phyloP scores from a whole-genome alignment of 1,140 invertebrate species.

The Heliothis virescens region DNA sequence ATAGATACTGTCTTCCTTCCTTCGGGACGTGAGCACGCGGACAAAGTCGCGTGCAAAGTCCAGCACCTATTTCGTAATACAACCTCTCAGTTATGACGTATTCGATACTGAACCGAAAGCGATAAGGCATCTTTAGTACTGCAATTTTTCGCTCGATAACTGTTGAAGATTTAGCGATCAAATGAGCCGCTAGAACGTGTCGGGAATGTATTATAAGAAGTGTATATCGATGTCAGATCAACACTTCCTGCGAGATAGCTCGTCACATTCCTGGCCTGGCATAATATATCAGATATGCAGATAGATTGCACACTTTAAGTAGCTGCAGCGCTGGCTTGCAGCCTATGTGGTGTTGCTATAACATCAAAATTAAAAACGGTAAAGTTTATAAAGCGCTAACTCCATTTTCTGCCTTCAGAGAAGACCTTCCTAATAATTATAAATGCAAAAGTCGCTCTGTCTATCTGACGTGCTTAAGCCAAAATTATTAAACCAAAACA shows the following conservation, averaged over 20 bases:
- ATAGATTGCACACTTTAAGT: slow-evolving; percentile 16
- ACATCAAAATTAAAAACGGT: slow-evolving; percentile 5
- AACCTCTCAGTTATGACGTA: too few relatives aligned
- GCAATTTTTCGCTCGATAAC: background rate
- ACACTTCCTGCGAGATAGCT: slow-evolving; percentile 29
- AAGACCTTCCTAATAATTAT: background rate
- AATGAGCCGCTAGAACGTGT: background rate
- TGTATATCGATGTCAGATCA: slow-evolving; percentile 35
- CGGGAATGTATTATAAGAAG: background rate
- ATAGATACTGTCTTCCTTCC: too few relatives aligned
- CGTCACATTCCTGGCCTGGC: slow-evolving; percentile 12
- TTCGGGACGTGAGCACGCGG: too few relatives aligned
- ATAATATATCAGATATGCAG: slow-evolving; percentile 29
- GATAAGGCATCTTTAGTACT: too few relatives aligned
- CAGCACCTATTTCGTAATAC: too few relatives aligned
- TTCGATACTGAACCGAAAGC: too few relatives aligned
- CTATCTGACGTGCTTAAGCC: too few relatives aligned
- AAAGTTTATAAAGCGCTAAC: background rate
- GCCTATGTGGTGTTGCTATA: background rate
- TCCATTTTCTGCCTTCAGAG: too few relatives aligned
- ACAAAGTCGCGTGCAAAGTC: too few relatives aligned
- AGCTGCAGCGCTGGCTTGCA: background rate
- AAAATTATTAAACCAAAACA: too few relatives aligned
- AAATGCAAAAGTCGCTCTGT: background rate
- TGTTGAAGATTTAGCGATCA: background rate